These are phyloP conservation scores for Mionectes olivaceus DNA, from an alignment of 2,797 vertebrate species.

Conservation along the genomic window DNA sequence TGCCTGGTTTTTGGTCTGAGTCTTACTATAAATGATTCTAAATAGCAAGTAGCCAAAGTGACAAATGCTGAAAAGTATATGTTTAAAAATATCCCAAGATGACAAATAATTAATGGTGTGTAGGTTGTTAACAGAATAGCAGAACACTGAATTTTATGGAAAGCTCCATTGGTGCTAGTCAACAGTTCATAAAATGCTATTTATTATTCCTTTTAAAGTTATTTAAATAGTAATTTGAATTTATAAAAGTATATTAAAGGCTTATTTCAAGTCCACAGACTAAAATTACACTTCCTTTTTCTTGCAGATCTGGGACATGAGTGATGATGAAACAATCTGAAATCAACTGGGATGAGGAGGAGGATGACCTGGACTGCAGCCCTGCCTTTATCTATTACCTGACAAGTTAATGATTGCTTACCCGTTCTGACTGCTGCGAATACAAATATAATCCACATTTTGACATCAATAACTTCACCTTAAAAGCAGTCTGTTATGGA, in stretches of 20 bases:
- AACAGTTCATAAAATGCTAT: neutral
- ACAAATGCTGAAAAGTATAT: neutral
- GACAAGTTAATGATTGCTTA: constrained; percentile 46
- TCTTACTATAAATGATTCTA: neutral
- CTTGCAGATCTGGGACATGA: constrained; percentile 98
- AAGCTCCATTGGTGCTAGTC: neutral
- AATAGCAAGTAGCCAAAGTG: neutral
- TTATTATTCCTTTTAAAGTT: neutral
- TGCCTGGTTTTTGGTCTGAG: neutral
- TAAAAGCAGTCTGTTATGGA: neutral
- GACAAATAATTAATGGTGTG: neutral
- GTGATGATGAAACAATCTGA: constrained; percentile 95
- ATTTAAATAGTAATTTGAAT: neutral
- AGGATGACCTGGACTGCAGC: neutral
- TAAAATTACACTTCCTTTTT: neutral
- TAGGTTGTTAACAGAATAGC: neutral
- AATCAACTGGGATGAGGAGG: neutral
- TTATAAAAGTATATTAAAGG: neutral
- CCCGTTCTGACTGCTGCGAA: neutral
- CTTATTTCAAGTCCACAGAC: neutral
- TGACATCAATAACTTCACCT: neutral
- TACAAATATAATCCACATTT: neutral
- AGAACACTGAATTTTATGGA: neutral
- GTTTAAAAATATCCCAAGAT: neutral
- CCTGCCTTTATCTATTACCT: constrained; percentile 9